These are phyloP conservation scores for Calliphora vomitoria DNA, from an alignment of 2,888 invertebrate genomes.

Conservation along the genomic window DNA sequence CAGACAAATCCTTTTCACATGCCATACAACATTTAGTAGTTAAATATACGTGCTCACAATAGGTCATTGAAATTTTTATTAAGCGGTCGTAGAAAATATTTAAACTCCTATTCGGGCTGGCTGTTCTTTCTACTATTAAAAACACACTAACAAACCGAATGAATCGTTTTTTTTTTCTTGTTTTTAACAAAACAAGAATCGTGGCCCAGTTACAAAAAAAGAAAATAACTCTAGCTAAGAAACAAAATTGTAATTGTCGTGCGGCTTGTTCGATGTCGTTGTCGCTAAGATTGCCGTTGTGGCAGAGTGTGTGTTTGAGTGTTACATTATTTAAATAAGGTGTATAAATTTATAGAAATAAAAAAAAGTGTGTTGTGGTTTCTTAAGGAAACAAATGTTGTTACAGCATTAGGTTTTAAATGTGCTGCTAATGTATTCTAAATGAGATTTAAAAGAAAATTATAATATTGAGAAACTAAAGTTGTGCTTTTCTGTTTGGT, in stretches of 20 bases:
- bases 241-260: constrained; percentile 26
- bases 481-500: neutral
- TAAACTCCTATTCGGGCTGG: constrained; percentile 19
- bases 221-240: neutral
- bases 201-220: constrained; percentile 39
- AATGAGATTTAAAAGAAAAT: constrained; percentile 21
- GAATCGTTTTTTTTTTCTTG: neutral
- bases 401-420: neutral
- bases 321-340: neutral
- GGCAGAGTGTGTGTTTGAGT: neutral
- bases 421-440: neutral
- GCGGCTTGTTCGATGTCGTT: neutral
- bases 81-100: constrained; percentile 31
- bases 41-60: constrained; percentile 67
- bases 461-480: neutral
- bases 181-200: neutral
- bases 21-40: constrained; percentile 64
- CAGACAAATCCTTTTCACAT: constrained; percentile 57
- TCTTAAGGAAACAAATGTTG: neutral
- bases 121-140: neutral
- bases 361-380: neutral
- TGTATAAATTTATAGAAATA: neutral
- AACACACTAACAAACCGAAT: neutral
- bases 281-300: neutral
- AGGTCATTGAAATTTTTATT: constrained; percentile 63